Evolutionary conservation across 2,797 vertebrate species (phyloP).

Genomic region (Enteromius afrohamiltoni): DNA sequence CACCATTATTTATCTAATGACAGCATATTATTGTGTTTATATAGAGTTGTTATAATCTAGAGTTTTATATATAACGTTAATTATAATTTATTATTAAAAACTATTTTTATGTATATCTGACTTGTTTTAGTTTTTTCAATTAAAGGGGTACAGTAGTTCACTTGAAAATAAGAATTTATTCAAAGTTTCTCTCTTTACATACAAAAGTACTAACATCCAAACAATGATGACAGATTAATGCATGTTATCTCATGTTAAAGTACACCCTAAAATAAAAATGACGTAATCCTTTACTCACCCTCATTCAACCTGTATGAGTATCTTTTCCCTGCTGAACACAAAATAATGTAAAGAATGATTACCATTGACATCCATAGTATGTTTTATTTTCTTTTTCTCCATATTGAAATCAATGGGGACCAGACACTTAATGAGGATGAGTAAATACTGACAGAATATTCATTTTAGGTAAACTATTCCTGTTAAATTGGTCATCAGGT

Average conservation of each 20-base stretch:
- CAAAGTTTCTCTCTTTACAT: neutral
- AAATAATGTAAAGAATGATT: neutral
- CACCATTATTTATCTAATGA: slow-evolving; percentile 5
- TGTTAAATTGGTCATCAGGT: no score
- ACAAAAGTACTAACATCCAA: neutral
- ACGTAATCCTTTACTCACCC: neutral
- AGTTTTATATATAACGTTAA: neutral
- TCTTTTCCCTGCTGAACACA: neutral
- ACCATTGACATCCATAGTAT: no score
- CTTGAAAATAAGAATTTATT: neutral
- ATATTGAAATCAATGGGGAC: neutral
- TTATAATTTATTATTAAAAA: neutral
- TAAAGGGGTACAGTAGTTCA: neutral
- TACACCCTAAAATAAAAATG: neutral
- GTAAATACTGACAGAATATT: neutral
- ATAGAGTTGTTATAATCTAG: neutral
- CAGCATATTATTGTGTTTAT: neutral
- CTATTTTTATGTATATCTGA: neutral
- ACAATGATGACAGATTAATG: neutral
- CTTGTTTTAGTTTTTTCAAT: neutral
- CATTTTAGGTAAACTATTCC: neutral
- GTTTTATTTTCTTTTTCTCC: neutral
- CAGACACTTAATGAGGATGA: neutral
- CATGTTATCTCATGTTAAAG: neutral
- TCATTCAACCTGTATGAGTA: neutral